These are phyloP conservation scores for Ardeotis arabs DNA, from an alignment of 2,113 vertebrate genomes.

Conservation along the genomic window DNA sequence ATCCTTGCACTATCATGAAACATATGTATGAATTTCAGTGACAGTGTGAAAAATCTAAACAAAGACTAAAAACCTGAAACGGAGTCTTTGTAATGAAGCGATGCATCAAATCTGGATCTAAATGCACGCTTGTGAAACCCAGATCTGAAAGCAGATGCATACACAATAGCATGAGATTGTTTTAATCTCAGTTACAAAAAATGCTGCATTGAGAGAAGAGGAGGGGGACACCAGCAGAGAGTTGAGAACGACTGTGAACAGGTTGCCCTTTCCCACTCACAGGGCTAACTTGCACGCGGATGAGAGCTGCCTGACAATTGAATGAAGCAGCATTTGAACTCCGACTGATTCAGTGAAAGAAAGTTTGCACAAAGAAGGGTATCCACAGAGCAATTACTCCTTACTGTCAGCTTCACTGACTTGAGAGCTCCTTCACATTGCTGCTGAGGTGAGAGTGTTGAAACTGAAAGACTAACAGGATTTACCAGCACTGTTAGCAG, in stretches of 20 bases:
- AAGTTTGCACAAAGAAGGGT: background rate
- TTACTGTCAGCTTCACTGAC: background rate
- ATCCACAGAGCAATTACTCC: background rate
- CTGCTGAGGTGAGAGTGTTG: background rate
- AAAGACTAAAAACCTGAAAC: background rate
- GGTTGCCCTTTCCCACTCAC: background rate
- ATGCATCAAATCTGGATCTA: background rate
- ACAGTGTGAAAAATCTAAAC: background rate
- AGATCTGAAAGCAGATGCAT: background rate
- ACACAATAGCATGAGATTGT: background rate
- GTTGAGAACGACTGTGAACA: background rate
- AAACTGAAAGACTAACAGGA: background rate
- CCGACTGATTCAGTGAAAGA: background rate
- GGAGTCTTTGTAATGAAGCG: background rate
- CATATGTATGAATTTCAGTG: background rate
- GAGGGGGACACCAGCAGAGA: background rate
- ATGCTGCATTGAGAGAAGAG: background rate
- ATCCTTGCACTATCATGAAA: background rate
- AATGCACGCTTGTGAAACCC: background rate
- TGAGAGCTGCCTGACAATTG: background rate
- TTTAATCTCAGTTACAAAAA: background rate
- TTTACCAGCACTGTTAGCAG: background rate
- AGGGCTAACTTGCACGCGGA: background rate
- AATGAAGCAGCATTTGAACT: background rate
- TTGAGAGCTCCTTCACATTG: background rate